Base-by-base conservation (phyloP, 1,140 invertebrate genomes). In the Zaprionus ghesquierei region DNA sequence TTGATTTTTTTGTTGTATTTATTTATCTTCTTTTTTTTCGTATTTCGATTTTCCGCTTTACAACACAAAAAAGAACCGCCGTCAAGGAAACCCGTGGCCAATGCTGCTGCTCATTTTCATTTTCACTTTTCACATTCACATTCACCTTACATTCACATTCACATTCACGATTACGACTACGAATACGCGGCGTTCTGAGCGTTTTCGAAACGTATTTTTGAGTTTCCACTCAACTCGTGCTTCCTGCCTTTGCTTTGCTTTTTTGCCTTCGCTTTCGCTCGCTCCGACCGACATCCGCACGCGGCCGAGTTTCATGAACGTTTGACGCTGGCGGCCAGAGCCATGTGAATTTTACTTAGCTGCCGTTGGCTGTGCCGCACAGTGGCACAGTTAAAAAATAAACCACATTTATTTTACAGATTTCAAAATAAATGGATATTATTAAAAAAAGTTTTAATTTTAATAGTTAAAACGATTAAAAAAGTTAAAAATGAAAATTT, bases 271-370 rank as follows among this genome's bases (percentile, higher is more conserved):
- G 60, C 38, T 50, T 33, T 59, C 76, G 77, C 25, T 70, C 59
- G 53, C 38, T 55, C 35, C 70, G 69, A 41, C 62, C 65, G 63
- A 89, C 82, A 70, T 77, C 84, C 84, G 85, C 82, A 87, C 79
- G 79, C 82, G 82, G 75, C 74, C 73, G 84, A 85, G 84, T 69
- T 89, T 87, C 79, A 80, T 77, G 79, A 80, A 84, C 84, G 81
- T 84, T 80, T 87, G 79, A 87, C 75, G 66, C 69, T 64, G 58
- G 35, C 64, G 46, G 63, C 71, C 75, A 54, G 56, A 64, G 82
- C 68, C 79, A 82, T 87, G 82, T 87, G 84, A 70, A 82, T 89
- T 87, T 82, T 84, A 86, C 79, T 87, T 81, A 69, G 69, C 64
- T 66, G 74, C 69, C 60, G 66, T 56, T 71, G 61, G 20, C 33